A percentile compares a stretch with the other conserved stretches of the same genome.
phyloP scores from a whole-genome alignment of 1,140 invertebrate species.

The Drosophila santomea region DNA sequence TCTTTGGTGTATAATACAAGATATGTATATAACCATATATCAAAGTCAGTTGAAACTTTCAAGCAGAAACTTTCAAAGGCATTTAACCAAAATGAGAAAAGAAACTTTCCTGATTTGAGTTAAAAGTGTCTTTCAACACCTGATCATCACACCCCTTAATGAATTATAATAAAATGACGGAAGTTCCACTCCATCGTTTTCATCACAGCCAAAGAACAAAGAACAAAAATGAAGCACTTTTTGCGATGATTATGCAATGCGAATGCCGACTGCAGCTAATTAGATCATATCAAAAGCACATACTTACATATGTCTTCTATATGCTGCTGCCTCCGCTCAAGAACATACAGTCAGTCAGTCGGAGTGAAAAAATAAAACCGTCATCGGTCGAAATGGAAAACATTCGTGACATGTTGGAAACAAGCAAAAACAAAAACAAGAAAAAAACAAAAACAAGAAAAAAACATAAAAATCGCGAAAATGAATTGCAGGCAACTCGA shows the following conservation, averaged over 20 bases:
- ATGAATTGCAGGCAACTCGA: constrained; percentile 39
- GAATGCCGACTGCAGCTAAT: constrained; percentile 41
- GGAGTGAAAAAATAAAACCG: constrained; percentile 34
- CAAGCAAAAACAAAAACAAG: neutral
- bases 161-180: constrained; percentile 4
- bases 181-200: constrained; percentile 7
- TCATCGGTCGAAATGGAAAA: constrained; percentile 60
- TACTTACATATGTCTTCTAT: constrained; percentile 19
- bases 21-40: no score
- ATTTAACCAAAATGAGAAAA: no score
- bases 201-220: constrained; percentile 24
- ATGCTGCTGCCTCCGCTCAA: constrained; percentile 33
- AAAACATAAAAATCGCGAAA: neutral
- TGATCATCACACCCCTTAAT: neutral
- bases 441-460: neutral
- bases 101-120: neutral
- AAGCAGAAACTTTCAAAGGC: neutral
- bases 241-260: constrained; percentile 44
- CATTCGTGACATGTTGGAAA: constrained; percentile 71
- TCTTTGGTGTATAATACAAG: no score
- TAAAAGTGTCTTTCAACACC: neutral
- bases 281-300: constrained; percentile 26
- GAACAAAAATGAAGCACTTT: neutral
- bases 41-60: neutral
- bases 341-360: constrained; percentile 19